Percentiles rank a stretch among this genome's conserved stretches.
Conservation (phyloP, 1,140 invertebrate genomes). For the Ctenoplectra terminalis region DNA sequence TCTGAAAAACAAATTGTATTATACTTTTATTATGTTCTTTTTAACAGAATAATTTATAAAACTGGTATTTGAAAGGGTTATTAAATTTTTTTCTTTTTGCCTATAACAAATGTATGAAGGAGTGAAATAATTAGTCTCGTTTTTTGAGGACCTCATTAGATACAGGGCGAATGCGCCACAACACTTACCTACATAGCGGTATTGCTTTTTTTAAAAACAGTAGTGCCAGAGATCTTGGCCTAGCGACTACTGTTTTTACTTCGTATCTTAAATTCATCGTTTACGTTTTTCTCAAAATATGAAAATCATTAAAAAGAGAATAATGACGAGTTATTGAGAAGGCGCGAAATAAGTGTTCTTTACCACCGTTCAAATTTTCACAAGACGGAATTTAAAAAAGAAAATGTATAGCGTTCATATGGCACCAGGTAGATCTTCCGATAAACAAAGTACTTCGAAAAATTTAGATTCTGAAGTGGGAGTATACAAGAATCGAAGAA, state of each 20-base stretch:
- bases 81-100: no score
- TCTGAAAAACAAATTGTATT: background rate
- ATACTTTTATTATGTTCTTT: background rate
- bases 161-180: conserved; percentile 52
- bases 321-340: background rate
- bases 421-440: conserved; percentile 63
- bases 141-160: conserved; percentile 75
- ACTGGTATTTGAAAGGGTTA: background rate
- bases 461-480: conserved; percentile 64
- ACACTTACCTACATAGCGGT: conserved; percentile 51
- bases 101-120: conserved; percentile 15
- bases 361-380: background rate
- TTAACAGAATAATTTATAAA: background rate
- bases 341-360: conserved; percentile 9
- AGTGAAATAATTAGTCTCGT: conserved; percentile 69
- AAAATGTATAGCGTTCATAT: conserved; percentile 77
- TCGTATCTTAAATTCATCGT: background rate
- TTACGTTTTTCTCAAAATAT: background rate
- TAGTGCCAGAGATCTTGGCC: conserved; percentile 45
- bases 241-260: conserved; percentile 31
- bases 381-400: background rate
- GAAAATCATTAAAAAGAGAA: background rate
- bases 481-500: conserved; percentile 62
- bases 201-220: conserved; percentile 48
- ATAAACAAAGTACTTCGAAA: conserved; percentile 54